A percentile compares a stretch with the other conserved stretches of the same genome.
These are phyloP conservation scores for Anabacerthia variegaticeps DNA, from an alignment of 2,797 vertebrate species.

Conservation along the genomic window DNA sequence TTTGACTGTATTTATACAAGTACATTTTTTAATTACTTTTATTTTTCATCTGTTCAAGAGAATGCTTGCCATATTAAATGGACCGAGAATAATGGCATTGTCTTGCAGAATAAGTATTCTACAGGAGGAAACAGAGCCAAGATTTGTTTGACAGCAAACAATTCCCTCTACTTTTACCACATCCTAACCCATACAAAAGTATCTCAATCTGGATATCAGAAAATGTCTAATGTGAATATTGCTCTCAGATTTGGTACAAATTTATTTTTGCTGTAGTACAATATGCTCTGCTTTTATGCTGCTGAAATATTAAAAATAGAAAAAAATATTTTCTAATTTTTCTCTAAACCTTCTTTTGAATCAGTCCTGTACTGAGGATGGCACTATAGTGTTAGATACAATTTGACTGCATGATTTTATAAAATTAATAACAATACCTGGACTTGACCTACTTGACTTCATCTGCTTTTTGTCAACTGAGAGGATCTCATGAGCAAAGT, in stretches of 20 bases:
- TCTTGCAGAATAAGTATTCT: not conserved
- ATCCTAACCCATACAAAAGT: not conserved
- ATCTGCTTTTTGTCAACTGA: not conserved
- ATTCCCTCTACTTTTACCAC: not conserved
- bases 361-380: no score
- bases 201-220: not conserved
- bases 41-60: not conserved
- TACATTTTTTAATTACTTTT: not conserved
- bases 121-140: not conserved
- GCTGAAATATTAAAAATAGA: not conserved
- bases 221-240: not conserved
- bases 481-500: not conserved
- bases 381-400: not conserved
- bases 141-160: not conserved
- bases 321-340: not conserved
- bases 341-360: not conserved
- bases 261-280: not conserved
- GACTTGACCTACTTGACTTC: not conserved
- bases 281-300: not conserved
- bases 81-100: not conserved
- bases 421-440: not conserved
- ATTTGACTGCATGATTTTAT: not conserved
- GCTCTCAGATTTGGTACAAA: not conserved
- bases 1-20: not conserved
- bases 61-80: not conserved